Conservation (phyloP, 2,113 vertebrate species). For the Grallaria varia region DNA sequence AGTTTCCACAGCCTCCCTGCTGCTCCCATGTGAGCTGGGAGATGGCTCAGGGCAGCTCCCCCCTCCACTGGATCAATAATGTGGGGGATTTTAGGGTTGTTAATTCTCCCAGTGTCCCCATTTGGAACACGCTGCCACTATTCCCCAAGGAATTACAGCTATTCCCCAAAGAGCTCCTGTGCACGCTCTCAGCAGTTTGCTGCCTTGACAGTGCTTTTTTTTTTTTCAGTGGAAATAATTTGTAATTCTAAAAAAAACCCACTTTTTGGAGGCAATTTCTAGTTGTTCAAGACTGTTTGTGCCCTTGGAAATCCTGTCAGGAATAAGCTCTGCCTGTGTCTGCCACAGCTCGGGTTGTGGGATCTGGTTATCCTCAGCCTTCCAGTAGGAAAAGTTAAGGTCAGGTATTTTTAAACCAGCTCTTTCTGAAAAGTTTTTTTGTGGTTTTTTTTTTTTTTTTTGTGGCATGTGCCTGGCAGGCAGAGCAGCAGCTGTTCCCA, state of each 20-base stretch:
- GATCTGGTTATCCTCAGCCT: not conserved
- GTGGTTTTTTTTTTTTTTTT: not conserved
- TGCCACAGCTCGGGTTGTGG: not conserved
- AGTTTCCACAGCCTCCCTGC: not conserved
- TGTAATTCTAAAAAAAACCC: not conserved
- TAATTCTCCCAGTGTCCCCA: not conserved
- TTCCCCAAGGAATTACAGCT: not conserved
- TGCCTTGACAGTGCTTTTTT: not conserved
- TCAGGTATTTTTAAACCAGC: not conserved
- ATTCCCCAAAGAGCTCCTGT: not conserved
- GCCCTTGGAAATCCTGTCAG: not conserved
- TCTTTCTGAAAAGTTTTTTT: not conserved
- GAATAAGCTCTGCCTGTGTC: not conserved
- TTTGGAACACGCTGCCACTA: fast-evolving
- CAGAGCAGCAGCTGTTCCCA: not conserved
- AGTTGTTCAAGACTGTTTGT: not conserved
- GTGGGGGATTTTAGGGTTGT: not conserved
- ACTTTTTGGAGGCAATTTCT: not conserved
- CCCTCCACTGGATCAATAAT: not conserved
- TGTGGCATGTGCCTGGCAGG: not conserved
- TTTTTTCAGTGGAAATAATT: not conserved
- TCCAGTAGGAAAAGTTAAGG: not conserved
- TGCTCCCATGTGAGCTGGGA: not conserved
- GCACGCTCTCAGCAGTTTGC: not conserved
- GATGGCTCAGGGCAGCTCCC: not conserved